Conservation (phyloP, 1,140 invertebrate species). For the Drosophila kepulauana region DNA sequence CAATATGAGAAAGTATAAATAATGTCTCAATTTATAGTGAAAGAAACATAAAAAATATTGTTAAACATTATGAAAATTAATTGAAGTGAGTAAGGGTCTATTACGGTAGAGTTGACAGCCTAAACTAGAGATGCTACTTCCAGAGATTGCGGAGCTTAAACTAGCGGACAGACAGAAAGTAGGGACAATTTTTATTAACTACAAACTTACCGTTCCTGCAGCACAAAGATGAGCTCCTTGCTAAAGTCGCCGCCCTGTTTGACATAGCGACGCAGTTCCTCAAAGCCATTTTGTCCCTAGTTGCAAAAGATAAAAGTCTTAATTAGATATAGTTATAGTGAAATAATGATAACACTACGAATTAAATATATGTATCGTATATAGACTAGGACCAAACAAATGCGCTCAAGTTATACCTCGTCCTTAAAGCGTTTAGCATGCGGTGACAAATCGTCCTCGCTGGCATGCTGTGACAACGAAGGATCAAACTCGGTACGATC, state of each 20-base stretch:
- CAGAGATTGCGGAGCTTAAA: no score
- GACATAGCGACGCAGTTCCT: constrained; percentile 95
- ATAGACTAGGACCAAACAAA: constrained; percentile 48
- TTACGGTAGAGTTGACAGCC: no score
- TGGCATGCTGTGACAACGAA: constrained; percentile 57
- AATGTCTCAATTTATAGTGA: no score
- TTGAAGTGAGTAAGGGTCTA: no score
- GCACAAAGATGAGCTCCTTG: constrained; percentile 94
- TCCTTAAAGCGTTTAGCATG: constrained; percentile 74
- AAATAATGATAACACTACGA: no score
- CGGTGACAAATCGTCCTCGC: constrained; percentile 73
- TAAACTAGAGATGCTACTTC: no score
- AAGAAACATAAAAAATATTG: no score
- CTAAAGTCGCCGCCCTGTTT: constrained; percentile 97
- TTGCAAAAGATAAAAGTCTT: not conserved
- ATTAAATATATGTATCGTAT: not conserved
- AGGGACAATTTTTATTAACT: no score
- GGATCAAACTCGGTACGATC: constrained; percentile 62
- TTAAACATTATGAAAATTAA: no score
- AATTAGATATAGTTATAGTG: no score
- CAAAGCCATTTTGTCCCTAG: constrained; percentile 96
- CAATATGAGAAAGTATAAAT: no score
- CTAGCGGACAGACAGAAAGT: no score
- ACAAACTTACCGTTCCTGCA: constrained; percentile 93
- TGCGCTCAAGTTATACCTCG: constrained; percentile 56